Conservation (phyloP, 1,140 invertebrate genomes). For the Ganaspis sp. region DNA sequence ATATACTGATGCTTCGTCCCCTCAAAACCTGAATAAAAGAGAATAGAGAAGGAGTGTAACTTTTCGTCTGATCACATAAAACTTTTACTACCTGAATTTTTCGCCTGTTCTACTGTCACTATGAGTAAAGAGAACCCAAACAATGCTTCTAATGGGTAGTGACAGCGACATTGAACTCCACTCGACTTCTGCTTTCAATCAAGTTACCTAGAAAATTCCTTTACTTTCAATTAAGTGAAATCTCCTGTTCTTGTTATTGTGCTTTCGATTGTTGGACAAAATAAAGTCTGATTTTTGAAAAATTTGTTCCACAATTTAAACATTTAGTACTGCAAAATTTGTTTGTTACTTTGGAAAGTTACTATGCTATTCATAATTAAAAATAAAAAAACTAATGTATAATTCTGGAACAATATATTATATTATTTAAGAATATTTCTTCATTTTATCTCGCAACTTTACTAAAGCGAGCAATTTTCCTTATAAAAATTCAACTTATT, state of each 20-base stretch:
- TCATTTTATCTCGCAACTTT: too few relatives aligned
- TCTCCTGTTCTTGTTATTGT: neutral
- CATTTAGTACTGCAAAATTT: neutral
- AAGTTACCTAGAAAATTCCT: neutral
- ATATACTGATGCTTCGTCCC: neutral
- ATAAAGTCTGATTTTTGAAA: neutral
- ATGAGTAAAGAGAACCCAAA: neutral
- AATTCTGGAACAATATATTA: too few relatives aligned
- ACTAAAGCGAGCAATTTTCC: neutral
- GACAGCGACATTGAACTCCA: conserved; percentile 17
- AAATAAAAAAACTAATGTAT: too few relatives aligned
- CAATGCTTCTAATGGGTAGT: conserved; percentile 16
- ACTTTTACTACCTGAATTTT: conserved; percentile 15
- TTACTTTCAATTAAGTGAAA: neutral
- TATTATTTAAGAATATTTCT: too few relatives aligned
- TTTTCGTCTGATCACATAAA: conserved; percentile 22
- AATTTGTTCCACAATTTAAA: too few relatives aligned
- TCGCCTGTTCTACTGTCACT: conserved; percentile 8
- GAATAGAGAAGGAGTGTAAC: conserved; percentile 2
- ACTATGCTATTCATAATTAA: too few relatives aligned
- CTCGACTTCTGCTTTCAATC: neutral
- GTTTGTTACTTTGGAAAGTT: too few relatives aligned
- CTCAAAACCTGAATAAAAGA: neutral
- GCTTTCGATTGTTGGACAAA: neutral
- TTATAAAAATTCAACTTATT: neutral